Evolutionary conservation across 2,888 invertebrate genomes (phyloP), one percentile per base, ranked within the genome.

Genomic region (Cryptophagus acutangulus): DNA sequence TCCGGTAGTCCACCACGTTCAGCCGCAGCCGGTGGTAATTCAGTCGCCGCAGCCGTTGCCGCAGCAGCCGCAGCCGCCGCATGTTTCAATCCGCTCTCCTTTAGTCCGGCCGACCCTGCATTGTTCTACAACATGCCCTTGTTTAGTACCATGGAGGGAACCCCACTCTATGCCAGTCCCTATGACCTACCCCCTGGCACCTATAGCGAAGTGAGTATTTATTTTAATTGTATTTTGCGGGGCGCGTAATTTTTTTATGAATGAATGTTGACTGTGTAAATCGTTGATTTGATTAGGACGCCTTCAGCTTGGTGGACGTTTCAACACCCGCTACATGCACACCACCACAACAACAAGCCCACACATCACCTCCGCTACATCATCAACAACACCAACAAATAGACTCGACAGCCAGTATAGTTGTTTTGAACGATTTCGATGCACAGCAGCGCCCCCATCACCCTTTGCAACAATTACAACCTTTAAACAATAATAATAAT

Each of bases 81-180:
- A 14, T 58, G 59, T 44, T 60, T 54, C 41, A 46, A 49, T 40
- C 56, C 54, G 36, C 17, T 54, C 37, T 48, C 48, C 26, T 48
- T 41, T 35, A 50, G 44, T 48, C 43, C 40, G 18, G 29, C 30
- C 18, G 34, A 42, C 14, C 46, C 45, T 26, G 28, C 42, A 17
- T 40, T 65, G 47, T 65, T 59, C 58, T 63, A 62, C 55, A 62
- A 61, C 48, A 43, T 65, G 54, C 61, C 63, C 44, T 46, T 66
- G 48, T 66, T 64, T 49, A 54, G 55, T 28, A 42, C 60, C 41
- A 48, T 65, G 55, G 64, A 65, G 46, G 59, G 57, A 42, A 47
- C 55, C 36, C 41, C 57, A 28, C 34, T 54, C 41, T 30, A 28
- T 17, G 9, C 36, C 9, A 30, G 29, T 17, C 46, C 61, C 51